A percentile compares a stretch with the other conserved stretches of the same genome.
These are phyloP conservation scores for Paedocypris micromegethes DNA, from an alignment of 2,797 vertebrate species.

Conservation along the genomic window DNA sequence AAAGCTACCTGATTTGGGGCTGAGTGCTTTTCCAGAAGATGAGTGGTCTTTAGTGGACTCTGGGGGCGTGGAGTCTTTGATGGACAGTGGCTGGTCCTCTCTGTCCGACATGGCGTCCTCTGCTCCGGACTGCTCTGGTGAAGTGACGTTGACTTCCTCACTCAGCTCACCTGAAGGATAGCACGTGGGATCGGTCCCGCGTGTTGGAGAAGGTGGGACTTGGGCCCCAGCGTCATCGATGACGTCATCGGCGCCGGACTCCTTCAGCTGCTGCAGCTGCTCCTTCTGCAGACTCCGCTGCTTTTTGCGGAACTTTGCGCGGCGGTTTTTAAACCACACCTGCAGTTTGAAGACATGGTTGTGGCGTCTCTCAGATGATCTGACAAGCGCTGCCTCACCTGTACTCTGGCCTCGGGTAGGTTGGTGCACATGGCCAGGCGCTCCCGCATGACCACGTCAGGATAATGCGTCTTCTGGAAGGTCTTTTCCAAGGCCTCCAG, in stretches of 20 bases:
- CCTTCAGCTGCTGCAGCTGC: constrained; percentile 96
- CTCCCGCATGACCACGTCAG: constrained; percentile 97
- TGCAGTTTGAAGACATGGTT: constrained; percentile 49
- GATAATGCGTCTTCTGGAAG: constrained; percentile 99
- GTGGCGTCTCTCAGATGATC: neutral
- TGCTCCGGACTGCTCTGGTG: constrained; percentile 87
- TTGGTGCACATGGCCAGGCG: constrained; percentile 98
- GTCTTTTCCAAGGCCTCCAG: constrained; percentile 97
- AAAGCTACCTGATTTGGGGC: constrained; percentile 83
- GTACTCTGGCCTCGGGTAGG: constrained; percentile 95
- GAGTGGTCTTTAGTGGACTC: constrained; percentile 67
- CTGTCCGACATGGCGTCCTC: constrained; percentile 89
- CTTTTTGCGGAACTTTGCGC: constrained; percentile 98
- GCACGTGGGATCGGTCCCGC: constrained; percentile 61
- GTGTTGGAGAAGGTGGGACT: constrained; percentile 67
- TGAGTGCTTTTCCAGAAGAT: constrained; percentile 78
- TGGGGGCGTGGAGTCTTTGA: constrained; percentile 64
- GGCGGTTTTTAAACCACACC: constrained; percentile 99
- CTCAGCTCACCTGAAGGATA: constrained; percentile 71
- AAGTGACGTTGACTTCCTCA: constrained; percentile 85
- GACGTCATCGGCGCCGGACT: constrained; percentile 69
- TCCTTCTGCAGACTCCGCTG: constrained; percentile 97
- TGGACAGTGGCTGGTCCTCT: constrained; percentile 76
- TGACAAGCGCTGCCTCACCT: constrained; percentile 67
- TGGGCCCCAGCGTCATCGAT: constrained; percentile 70